phyloP scores from a whole-genome alignment of 2,888 invertebrate genomes.

The Tortricodes alternella region DNA sequence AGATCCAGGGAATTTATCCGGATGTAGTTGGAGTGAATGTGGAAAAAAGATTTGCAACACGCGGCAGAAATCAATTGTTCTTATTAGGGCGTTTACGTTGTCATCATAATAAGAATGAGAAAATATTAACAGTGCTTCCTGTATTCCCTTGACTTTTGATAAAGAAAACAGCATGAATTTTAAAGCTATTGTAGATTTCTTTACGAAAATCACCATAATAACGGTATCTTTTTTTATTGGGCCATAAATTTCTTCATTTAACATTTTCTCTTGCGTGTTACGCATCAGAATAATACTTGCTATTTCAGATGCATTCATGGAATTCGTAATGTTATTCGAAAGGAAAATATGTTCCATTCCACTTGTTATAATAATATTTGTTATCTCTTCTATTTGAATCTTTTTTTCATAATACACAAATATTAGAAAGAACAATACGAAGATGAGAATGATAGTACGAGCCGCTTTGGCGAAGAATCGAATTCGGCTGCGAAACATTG shows the following conservation, averaged over 20 bases:
- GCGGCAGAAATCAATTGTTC: constrained; percentile 54
- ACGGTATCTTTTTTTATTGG: constrained; percentile 43
- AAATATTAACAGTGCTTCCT: constrained; percentile 55
- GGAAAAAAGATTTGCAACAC: constrained; percentile 62
- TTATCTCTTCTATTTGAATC: not conserved
- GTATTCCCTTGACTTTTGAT: constrained; percentile 49
- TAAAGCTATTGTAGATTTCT: constrained; percentile 44
- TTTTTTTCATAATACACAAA: not conserved
- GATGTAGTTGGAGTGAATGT: constrained; percentile 52
- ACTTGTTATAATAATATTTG: constrained; percentile 7
- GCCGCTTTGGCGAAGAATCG: not conserved
- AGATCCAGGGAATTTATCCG: constrained; percentile 50
- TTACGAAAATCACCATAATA: constrained; percentile 51
- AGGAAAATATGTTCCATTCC: constrained; percentile 15
- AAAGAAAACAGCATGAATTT: constrained; percentile 53
- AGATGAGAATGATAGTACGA: not conserved
- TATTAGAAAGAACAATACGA: constrained; percentile 10
- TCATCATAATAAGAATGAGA: constrained; percentile 55
- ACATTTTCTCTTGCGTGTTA: constrained; percentile 43
- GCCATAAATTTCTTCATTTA: constrained; percentile 48
- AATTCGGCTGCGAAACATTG: not conserved
- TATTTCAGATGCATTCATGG: constrained; percentile 5
- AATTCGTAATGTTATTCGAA: not conserved
- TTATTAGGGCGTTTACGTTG: constrained; percentile 45
- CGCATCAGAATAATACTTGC: not conserved